phyloP scores from a whole-genome alignment of 2,888 invertebrate genomes.

The Barypeithes pellucidus region DNA sequence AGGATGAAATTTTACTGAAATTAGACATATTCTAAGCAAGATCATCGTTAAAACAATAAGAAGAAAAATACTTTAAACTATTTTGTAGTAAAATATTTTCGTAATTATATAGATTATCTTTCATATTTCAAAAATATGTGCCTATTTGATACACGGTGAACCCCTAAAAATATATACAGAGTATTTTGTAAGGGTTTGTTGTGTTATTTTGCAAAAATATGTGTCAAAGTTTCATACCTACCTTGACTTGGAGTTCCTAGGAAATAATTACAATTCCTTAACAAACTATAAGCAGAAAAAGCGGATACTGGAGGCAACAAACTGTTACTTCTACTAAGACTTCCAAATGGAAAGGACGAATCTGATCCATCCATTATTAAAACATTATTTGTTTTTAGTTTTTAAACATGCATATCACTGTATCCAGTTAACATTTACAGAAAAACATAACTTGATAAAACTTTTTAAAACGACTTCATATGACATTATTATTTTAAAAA shows the following conservation, averaged over 20 bases:
- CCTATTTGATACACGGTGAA: too few species aligned
- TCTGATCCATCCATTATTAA: constrained; percentile 59
- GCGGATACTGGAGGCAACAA: constrained; percentile 32
- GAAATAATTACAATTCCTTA: constrained; percentile 80
- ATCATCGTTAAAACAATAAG: too few species aligned
- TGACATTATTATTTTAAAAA: not conserved
- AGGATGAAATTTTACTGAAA: too few species aligned
- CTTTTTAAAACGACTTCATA: not conserved
- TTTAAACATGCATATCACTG: not conserved
- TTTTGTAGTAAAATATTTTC: too few species aligned
- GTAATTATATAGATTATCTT: too few species aligned
- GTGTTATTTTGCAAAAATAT: too few species aligned
- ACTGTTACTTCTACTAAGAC: constrained; percentile 58
- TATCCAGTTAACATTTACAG: not conserved
- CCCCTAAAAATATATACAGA: too few species aligned
- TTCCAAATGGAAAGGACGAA: constrained; percentile 62
- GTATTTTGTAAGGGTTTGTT: too few species aligned
- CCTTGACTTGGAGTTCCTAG: constrained; percentile 72
- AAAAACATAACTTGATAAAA: not conserved
- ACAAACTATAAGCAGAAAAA: constrained; percentile 74
- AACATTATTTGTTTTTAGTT: not conserved
- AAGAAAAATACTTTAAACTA: too few species aligned
- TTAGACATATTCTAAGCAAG: too few species aligned
- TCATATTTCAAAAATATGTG: too few species aligned
- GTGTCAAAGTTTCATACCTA: too few species aligned